Evolutionary conservation across 35 echinoderm and acorn worm genomes (phyloP).

Genomic region (Heliocidaris erythrogramma): DNA sequence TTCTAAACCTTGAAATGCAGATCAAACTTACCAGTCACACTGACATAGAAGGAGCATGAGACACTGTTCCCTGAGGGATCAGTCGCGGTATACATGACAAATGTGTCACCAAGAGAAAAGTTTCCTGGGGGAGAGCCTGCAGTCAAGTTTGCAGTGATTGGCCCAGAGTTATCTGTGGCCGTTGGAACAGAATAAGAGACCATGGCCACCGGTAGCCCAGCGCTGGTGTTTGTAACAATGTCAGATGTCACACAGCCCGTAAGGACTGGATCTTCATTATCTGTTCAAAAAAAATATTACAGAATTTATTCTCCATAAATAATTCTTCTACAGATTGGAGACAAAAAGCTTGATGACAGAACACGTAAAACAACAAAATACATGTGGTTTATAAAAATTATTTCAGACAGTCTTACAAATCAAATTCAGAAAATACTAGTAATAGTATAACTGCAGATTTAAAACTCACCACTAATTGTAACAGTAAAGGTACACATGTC

Average conservation of each 20-base stretch:
- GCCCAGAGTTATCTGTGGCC: background rate
- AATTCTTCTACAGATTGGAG: too few relatives aligned
- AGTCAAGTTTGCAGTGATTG: conserved; percentile 5
- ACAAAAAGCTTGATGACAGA: too few relatives aligned
- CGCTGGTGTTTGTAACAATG: background rate
- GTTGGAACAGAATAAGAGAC: background rate
- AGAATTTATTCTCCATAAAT: background rate
- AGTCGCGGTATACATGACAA: conserved; percentile 24
- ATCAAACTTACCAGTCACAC: conserved; percentile 45
- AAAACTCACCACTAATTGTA: background rate
- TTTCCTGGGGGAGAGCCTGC: background rate
- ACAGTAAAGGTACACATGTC: background rate
- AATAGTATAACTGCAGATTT: too few relatives aligned
- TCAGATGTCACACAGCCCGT: background rate
- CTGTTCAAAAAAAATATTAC: background rate
- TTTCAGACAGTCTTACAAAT: too few relatives aligned
- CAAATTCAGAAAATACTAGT: too few relatives aligned
- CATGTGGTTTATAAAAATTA: too few relatives aligned
- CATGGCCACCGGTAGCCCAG: background rate
- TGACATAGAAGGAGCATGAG: conserved; percentile 20
- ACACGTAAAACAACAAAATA: too few relatives aligned
- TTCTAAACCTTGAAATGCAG: background rate
- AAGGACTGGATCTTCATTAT: background rate
- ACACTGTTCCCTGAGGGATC: conserved; percentile 37
- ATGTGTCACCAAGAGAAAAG: background rate